Evolutionary conservation across 2,113 vertebrate species (phyloP).

Genomic region (Chinchilla lanigera): DNA sequence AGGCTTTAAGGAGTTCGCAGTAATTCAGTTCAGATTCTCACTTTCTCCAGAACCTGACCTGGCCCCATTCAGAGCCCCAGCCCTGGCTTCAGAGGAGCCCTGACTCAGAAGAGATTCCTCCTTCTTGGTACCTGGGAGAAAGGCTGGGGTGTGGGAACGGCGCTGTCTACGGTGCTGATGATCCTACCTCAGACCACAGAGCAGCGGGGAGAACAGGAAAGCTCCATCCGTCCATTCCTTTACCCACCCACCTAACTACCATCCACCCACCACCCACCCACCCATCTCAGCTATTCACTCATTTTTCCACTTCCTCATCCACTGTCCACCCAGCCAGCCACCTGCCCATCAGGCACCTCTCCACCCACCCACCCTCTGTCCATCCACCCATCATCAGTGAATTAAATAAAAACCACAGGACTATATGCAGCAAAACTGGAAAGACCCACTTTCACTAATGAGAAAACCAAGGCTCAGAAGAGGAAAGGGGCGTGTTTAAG

Average conservation of each 20-base stretch:
- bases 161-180: constrained; percentile 36
- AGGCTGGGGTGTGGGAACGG: background rate
- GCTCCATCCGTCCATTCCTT: background rate
- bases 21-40: background rate
- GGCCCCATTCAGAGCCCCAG: background rate
- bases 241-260: background rate
- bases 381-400: background rate
- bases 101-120: background rate
- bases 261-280: background rate
- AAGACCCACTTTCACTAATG: background rate
- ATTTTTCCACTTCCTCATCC: too few species aligned
- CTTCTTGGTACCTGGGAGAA: background rate
- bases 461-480: constrained; percentile 34
- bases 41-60: background rate
- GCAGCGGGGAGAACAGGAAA: background rate
- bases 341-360: background rate
- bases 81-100: background rate
- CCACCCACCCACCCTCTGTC: background rate
- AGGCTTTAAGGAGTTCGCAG: background rate
- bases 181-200: background rate
- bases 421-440: background rate
- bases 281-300: background rate
- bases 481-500: constrained; percentile 4
- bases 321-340: background rate
- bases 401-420: background rate